Conservation (phyloP, 2,113 vertebrate species). For the Ameiurus melas region DNA sequence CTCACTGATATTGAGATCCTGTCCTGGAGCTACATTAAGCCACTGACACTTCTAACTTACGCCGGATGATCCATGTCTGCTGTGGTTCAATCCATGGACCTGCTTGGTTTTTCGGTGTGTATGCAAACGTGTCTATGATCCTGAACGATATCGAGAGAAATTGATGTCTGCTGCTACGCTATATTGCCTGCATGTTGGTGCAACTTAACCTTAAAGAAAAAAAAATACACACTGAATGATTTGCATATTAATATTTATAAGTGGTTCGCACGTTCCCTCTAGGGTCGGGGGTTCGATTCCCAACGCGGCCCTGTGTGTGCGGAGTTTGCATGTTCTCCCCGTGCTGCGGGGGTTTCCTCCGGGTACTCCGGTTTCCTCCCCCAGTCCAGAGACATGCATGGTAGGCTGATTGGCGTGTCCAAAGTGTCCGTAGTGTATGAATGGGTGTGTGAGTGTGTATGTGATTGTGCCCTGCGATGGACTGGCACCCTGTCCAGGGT, state of each 20-base stretch:
- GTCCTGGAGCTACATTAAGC: slow-evolving; percentile 35
- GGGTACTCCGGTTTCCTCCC: too few species aligned
- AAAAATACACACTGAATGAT: neutral
- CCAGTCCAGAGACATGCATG: too few species aligned
- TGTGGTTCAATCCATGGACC: slow-evolving; percentile 18
- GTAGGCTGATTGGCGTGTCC: too few species aligned
- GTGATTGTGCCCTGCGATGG: too few species aligned
- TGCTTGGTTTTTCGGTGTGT: slow-evolving; percentile 2
- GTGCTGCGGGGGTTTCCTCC: too few species aligned
- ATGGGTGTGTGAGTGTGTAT: too few species aligned
- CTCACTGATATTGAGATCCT: slow-evolving; percentile 7
- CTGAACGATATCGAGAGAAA: neutral
- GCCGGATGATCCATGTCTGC: neutral
- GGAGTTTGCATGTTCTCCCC: too few species aligned
- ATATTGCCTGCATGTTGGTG: neutral
- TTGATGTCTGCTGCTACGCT: neutral
- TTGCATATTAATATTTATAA: slow-evolving; percentile 5
- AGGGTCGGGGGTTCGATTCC: too few species aligned
- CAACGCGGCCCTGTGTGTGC: too few species aligned
- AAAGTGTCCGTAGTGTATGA: too few species aligned
- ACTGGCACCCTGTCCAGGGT: too few species aligned
- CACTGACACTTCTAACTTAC: slow-evolving; percentile 20
- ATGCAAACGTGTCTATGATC: neutral
- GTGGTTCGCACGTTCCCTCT: too few species aligned
- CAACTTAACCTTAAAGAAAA: neutral